Conservation (phyloP, 2,797 vertebrate genomes). For the Macropodus opercularis region DNA sequence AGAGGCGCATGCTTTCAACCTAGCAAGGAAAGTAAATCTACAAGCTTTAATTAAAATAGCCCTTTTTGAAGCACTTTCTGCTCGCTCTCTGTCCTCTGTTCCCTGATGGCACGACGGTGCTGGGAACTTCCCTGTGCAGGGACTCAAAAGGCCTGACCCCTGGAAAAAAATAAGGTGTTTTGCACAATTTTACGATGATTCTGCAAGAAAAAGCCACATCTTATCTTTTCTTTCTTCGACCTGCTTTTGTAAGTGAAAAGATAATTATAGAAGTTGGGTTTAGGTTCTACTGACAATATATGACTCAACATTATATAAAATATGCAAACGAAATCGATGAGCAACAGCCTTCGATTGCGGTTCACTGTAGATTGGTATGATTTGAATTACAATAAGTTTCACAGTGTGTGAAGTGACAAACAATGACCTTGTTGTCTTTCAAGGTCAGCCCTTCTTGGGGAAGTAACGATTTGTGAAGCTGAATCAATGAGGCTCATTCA, state of each 20-base stretch:
- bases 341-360: conserved; percentile 16
- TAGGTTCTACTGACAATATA: conserved; percentile 7
- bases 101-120: conserved; percentile 66
- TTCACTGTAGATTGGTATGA: conserved; percentile 13
- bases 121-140: conserved; percentile 59
- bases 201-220: conserved; percentile 39
- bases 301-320: conserved; percentile 18
- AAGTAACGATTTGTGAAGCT: conserved; percentile 68
- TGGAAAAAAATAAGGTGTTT: conserved; percentile 41
- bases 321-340: conserved; percentile 41
- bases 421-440: conserved; percentile 49
- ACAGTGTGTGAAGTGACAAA: conserved; percentile 30
- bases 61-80: conserved; percentile 65
- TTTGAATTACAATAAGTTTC: conserved; percentile 22
- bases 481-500: conserved; percentile 76
- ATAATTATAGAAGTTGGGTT: conserved; percentile 22
- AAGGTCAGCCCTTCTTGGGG: conserved; percentile 64
- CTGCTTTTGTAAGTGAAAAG: conserved; percentile 39
- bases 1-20: conserved; percentile 67
- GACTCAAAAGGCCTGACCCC: conserved; percentile 60
- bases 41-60: conserved; percentile 82
- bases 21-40: conserved; percentile 78
- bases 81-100: conserved; percentile 52
- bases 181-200: conserved; percentile 62
- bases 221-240: conserved; percentile 36